phyloP scores from a whole-genome alignment of 2,797 vertebrate species.

The Urophycis tenuis region DNA sequence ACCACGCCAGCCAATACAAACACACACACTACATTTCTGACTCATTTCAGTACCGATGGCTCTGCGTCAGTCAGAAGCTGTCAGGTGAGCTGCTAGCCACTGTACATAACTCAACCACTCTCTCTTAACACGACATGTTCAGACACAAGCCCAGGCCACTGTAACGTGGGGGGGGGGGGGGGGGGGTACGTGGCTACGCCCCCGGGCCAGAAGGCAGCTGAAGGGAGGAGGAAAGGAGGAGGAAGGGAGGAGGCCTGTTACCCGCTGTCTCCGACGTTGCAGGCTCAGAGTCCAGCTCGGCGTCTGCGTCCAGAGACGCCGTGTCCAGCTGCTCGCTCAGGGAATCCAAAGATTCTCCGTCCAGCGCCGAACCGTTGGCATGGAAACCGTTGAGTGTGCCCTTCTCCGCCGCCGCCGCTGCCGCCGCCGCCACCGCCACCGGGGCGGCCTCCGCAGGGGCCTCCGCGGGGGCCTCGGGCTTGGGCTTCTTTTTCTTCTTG shows the following conservation, averaged over 20 bases:
- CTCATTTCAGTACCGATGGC: neutral
- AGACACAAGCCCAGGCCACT: no score
- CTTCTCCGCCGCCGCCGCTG: slow-evolving; percentile 54
- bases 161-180: no score
- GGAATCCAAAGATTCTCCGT: slow-evolving; percentile 86
- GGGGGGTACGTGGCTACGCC: no score
- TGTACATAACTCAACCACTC: neutral
- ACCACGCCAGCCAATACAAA: neutral
- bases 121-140: no score
- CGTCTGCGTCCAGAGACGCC: slow-evolving; percentile 77
- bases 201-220: no score
- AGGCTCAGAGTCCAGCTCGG: slow-evolving; percentile 79
- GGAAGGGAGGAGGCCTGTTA: slow-evolving; percentile 14
- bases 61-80: neutral
- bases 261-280: slow-evolving; percentile 66
- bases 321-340: slow-evolving; percentile 89
- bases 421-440: slow-evolving; percentile 50
- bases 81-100: neutral
- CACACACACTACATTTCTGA: neutral
- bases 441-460: slow-evolving; percentile 54
- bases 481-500: slow-evolving; percentile 94
- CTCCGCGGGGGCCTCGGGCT: slow-evolving; percentile 64
- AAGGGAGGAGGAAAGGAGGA: neutral
- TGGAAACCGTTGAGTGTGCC: slow-evolving; percentile 85
- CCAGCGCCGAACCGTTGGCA: slow-evolving; percentile 80